Base-by-base conservation (phyloP, 2,888 invertebrate genomes). In the Heliconius ismenius region DNA sequence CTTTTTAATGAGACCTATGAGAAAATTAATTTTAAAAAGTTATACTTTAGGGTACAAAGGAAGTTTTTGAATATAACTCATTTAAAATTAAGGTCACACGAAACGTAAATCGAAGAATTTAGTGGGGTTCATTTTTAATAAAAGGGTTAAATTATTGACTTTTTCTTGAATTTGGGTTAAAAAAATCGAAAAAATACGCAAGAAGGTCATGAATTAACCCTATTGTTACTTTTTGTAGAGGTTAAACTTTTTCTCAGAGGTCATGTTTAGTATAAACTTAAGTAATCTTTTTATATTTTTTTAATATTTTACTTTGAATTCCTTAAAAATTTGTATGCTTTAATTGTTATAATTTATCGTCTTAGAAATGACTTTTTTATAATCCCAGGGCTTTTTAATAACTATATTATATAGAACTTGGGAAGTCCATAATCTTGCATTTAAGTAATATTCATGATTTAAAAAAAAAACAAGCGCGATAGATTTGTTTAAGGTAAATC, bases 161-260 rank as follows among this genome's bases (percentile, higher is more conserved):
- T 21, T 68, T 54, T 11, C 69, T 70, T 54, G 32, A 4, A 54
- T 68, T 76, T 54, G 26, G 13, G 26, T 70, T 6, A 73, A 43
- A 43, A 54, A 54, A 28, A 32, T 67, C 62, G 13, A 62, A 62
- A 49, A 43, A 74, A 67, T 39, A 10, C 24, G 21, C 36, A 24
- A 43, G 60, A 26, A 69, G 74, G 58, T 73, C 64, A 64, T 15
- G 74, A 77, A 79, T 75, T 73, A 74, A 64, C 13, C 32, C n/a
- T 32, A 79, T 79, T 79, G 79, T 77, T 49, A 28, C 36, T 70
- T 65, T 58, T 58, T 28, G 43, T 39, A 49, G 26, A 73, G 75
- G 67, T 77, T 69, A 75, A 32, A 54, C 21, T 49, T 58, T 74
- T 77, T 79, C 77, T 69, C 77, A 77, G 18, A 77, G 75, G 73